Conservation (phyloP, 2,113 vertebrate genomes). For the Axis porcinus region DNA sequence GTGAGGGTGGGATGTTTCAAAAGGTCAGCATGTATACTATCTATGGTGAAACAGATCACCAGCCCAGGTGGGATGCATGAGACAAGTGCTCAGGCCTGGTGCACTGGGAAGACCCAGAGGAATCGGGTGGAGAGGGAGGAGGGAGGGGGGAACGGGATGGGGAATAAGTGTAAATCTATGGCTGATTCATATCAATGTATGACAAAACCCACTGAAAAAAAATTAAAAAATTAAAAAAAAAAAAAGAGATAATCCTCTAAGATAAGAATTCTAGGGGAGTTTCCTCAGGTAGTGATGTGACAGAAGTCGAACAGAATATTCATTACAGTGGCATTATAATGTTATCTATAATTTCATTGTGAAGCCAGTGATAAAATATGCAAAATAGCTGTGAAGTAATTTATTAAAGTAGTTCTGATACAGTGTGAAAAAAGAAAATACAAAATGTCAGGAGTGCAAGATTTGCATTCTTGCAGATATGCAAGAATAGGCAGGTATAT, state of each 20-base stretch:
- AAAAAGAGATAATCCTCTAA: not conserved
- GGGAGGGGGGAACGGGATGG: too few relatives aligned
- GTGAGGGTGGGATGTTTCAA: too few relatives aligned
- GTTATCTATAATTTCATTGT: not conserved
- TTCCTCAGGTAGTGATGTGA: not conserved
- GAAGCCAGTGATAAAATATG: not conserved
- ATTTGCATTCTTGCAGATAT: not conserved
- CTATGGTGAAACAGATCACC: too few relatives aligned
- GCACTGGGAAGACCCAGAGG: too few relatives aligned
- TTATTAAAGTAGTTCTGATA: not conserved
- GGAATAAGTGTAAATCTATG: too few relatives aligned
- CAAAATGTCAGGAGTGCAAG: not conserved
- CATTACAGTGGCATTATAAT: not conserved
- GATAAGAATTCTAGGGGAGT: not conserved
- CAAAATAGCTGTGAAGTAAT: not conserved
- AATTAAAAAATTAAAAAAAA: too few relatives aligned
- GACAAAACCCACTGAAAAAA: too few relatives aligned
- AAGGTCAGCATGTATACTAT: too few relatives aligned
- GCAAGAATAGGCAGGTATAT: not conserved
- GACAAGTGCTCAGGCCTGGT: too few relatives aligned
- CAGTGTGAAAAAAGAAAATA: not conserved
- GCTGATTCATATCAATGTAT: too few relatives aligned
- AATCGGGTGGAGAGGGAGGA: too few relatives aligned
- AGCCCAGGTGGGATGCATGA: too few relatives aligned
- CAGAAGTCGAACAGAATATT: not conserved